Evolutionary conservation across 2,113 vertebrate species (phyloP), one percentile per base, ranked within the genome.

Genomic region (Pogonocichla stellata): DNA sequence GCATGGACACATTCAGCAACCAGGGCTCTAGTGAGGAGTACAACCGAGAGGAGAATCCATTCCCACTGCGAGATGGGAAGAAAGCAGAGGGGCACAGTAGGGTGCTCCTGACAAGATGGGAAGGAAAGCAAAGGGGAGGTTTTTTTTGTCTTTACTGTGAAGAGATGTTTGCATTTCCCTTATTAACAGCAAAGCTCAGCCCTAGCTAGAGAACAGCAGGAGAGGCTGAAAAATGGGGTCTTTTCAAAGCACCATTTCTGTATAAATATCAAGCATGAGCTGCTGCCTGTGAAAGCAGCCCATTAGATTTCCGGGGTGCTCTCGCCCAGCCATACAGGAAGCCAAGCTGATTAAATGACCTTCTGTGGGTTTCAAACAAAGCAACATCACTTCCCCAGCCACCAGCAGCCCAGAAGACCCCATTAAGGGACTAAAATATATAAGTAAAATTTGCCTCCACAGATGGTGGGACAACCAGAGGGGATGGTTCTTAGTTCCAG

Each of bases 151-250:
- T 94, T 88, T 65, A 34, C 89, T 90, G 45, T 79, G 81, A 94
- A 93, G 83, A 74, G 43, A 91, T 80, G 87, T 58, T 91, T 96
- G 54, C 50, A 47, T 87, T 93, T 90, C 87, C 75, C 70, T 95
- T 90, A 92, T 82, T 95, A 96, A 89, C 43, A 77, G 89, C 31
- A 82, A 90, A 34, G 87, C 70, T 94, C 92, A 93, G 73, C 69
- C 72, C 56, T 92, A 95, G 60, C 80, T 73, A 72, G 48, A 80
- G 78, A 95, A 94, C 94, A 96, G 95, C 93, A 82, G 95, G 93
- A 95, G 42, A 79, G 19, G 19, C 65, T 79, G 45, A 81, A 74
- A 95, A 91, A 79, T 0, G 12, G 89, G 42, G 85, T 73, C 66
- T 93, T 84, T 91, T 95, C 91, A 95, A 91, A 91, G 85, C 31